These are phyloP conservation scores for Pristis pectinata DNA, from an alignment of 2,797 vertebrate species.

Conservation along the genomic window DNA sequence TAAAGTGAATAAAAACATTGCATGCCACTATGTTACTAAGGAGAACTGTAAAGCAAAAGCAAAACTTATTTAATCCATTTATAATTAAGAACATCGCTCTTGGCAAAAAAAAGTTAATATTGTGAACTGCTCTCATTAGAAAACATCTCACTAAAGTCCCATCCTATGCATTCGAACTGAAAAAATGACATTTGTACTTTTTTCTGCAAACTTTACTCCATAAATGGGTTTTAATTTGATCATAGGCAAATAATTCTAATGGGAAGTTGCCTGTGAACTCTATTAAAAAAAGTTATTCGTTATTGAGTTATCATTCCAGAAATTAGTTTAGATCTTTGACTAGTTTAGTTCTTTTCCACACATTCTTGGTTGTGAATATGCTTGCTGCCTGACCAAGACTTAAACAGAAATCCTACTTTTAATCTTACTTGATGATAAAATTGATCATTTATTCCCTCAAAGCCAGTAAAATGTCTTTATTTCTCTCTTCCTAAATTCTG, in stretches of 20 bases:
- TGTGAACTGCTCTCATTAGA: not conserved
- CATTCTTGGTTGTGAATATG: not conserved
- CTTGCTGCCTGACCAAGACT: not conserved
- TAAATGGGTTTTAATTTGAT: not conserved
- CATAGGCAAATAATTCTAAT: not conserved
- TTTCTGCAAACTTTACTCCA: not conserved
- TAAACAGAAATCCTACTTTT: not conserved
- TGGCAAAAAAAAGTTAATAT: not conserved
- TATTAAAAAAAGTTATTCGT: no score
- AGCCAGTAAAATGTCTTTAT: not conserved
- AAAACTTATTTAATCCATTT: not conserved
- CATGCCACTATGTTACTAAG: not conserved
- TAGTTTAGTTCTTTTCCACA: not conserved
- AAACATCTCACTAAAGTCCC: not conserved
- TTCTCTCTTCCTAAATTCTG: no score
- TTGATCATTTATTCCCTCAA: not conserved
- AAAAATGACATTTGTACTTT: not conserved
- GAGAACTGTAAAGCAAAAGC: not conserved
- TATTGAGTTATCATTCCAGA: not conserved
- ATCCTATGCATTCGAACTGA: not conserved
- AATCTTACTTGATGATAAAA: not conserved
- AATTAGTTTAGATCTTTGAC: not conserved
- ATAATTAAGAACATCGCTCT: not conserved
- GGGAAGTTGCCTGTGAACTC: not conserved
- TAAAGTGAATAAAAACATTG: not conserved